Evolutionary conservation across 2,888 invertebrate genomes (phyloP), one percentile per base, ranked within the genome.

Genomic region (Drosophila austrosaltans): DNA sequence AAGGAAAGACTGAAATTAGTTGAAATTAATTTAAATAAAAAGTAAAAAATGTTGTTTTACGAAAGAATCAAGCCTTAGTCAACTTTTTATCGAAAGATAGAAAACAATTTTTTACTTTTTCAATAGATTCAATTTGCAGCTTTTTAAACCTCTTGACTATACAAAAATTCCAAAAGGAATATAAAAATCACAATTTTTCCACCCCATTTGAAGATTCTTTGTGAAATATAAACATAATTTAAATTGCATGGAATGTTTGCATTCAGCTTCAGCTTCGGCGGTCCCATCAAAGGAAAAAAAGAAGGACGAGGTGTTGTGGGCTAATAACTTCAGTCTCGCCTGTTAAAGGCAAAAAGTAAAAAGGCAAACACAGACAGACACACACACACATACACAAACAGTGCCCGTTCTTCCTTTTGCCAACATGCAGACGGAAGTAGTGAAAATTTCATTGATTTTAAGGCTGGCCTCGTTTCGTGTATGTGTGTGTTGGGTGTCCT

Each of bases 371-470:
- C 36, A 48, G 22, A 48, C 48, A 48, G 3, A 48, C 10, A 48
- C 22, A 48, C 22, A 48, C 22, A 25, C 30, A 22, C 48, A 48
- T 7, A 48, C 5, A 25, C 36, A 36, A 36, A 36, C 25, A 58
- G 3, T n/a, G 67, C 69, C 42, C 62, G 75, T 66, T 56, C 60
- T 20, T 59, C 28, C 12, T 60, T 25, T 30, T 56, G 25, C 60
- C 60, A 58, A 20, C 22, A 6, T 53, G 6, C 68, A 56, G 64
- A 66, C 82, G 87, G 87, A 84, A 89, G 85, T 82, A 82, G 89
- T 87, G 72, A 89, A 85, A 85, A 73, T 79, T 82, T 82, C 82
- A 85, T 89, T 85, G 87, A 89, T 85, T 85, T 85, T 85, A 74
- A 77, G 78, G 60, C 56, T 84, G 80, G 66, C 48, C 48, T 48